Conservation (phyloP, 1,140 invertebrate species). For the Paraescarpia echinospica region DNA sequence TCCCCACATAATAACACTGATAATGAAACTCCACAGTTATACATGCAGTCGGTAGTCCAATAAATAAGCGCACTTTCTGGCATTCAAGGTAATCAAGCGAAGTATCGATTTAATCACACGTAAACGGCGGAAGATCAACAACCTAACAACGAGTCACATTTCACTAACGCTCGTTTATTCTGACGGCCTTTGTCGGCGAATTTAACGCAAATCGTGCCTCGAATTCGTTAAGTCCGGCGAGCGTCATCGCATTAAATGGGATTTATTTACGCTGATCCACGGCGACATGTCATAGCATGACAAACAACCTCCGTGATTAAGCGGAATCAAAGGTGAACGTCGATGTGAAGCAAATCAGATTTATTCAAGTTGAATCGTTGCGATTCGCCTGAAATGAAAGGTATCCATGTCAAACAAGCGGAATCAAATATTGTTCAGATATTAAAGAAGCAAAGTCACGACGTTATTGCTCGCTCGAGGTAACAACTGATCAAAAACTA, state of each 20-base stretch:
- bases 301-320: neutral
- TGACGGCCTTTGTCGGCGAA: neutral
- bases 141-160: neutral
- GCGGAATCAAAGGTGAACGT: neutral
- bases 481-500: too few relatives aligned
- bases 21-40: neutral
- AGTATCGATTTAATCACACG: neutral
- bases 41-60: neutral
- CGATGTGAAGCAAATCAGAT: neutral
- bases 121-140: neutral
- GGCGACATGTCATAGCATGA: neutral
- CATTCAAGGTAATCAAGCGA: neutral
- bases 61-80: neutral
- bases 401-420: neutral
- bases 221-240: neutral
- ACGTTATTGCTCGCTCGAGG: too few relatives aligned
- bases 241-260: neutral
- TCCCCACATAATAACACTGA: neutral
- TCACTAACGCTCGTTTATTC: neutral
- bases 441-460: neutral
- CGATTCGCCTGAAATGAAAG: neutral
- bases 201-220: neutral
- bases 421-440: neutral
- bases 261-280: neutral
- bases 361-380: neutral